phyloP scores from a whole-genome alignment of 2,113 vertebrate species.

The Dasyurus viverrinus region DNA sequence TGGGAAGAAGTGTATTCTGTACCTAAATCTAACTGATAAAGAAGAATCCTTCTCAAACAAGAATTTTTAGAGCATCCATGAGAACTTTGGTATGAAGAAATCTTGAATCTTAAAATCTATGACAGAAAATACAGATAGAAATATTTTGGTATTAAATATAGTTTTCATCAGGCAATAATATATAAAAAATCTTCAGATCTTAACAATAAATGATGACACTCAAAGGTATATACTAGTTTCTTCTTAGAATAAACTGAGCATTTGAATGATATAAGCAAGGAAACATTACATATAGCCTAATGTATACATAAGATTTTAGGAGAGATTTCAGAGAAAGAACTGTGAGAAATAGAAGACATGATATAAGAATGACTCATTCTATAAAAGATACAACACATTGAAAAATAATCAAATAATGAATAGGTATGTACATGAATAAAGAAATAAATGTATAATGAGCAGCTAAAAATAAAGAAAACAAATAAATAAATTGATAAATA shows the following conservation, averaged over 20 bases:
- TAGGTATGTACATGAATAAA: too few relatives aligned
- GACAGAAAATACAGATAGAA: neutral
- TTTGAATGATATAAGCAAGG: neutral
- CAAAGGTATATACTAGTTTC: neutral
- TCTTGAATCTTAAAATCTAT: neutral
- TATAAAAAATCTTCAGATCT: too few relatives aligned
- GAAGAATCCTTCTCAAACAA: neutral
- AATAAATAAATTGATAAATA: too few relatives aligned
- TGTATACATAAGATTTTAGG: neutral
- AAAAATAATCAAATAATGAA: too few relatives aligned
- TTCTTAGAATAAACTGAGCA: neutral
- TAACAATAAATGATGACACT: too few relatives aligned
- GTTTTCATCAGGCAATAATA: neutral
- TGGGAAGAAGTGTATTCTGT: neutral
- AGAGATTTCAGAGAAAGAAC: neutral
- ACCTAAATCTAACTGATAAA: neutral
- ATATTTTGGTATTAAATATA: neutral
- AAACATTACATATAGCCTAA: neutral
- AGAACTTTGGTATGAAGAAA: neutral
- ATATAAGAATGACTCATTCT: too few relatives aligned
- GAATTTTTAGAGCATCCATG: neutral
- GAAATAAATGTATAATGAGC: too few relatives aligned
- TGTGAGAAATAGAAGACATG: too few relatives aligned
- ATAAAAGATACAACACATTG: too few relatives aligned
- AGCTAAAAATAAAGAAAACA: too few relatives aligned